Conservation (phyloP, 2,888 invertebrate genomes). For the Cryptosula pallasiana region DNA sequence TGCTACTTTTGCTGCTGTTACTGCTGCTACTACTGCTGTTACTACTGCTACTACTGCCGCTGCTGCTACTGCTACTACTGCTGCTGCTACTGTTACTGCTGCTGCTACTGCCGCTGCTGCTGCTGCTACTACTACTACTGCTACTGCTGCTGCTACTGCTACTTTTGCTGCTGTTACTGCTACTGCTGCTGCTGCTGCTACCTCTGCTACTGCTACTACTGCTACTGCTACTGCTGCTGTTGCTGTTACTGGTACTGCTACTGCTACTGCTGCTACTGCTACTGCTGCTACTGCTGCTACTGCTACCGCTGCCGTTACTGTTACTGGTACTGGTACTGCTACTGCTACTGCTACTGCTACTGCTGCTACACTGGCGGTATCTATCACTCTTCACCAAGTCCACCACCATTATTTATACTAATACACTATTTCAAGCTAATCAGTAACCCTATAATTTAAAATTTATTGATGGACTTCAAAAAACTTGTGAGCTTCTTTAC, state of each 20-base stretch:
- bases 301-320: background rate
- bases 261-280: background rate
- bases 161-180: no score
- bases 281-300: background rate
- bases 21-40: no score
- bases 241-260: background rate
- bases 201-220: conserved; percentile 2
- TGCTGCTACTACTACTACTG: background rate
- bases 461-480: no score
- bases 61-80: no score
- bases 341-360: conserved; percentile 4
- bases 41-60: no score
- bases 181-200: background rate
- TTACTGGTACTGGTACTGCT: no score
- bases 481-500: no score
- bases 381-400: background rate
- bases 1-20: no score
- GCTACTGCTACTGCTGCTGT: conserved; percentile 9
- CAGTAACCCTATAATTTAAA: no score
- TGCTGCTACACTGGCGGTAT: background rate
- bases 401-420: no score
- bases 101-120: background rate
- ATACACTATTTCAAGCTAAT: no score
- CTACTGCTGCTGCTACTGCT: no score
- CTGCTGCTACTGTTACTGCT: conserved; percentile 5